phyloP scores from a whole-genome alignment of 2,797 vertebrate species.

The Okamejei kenojei region DNA sequence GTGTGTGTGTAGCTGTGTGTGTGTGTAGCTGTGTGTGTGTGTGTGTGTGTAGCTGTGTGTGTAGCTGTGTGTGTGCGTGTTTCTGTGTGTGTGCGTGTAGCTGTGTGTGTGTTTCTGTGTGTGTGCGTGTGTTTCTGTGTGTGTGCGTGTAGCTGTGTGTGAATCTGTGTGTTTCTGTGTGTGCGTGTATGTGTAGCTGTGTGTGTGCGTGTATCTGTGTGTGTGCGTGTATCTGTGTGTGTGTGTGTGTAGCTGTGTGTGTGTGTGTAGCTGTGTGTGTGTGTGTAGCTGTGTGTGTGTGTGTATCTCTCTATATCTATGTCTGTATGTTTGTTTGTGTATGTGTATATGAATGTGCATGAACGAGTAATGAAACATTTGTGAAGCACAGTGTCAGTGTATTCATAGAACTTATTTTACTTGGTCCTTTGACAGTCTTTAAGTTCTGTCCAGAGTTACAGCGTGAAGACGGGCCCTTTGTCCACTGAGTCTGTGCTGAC shows the following conservation, averaged over 20 bases:
- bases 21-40: not conserved
- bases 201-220: not conserved
- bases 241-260: not conserved
- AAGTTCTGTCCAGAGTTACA: not conserved
- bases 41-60: not conserved
- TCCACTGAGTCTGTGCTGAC: no score
- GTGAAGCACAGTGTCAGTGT: not conserved
- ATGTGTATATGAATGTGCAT: not conserved
- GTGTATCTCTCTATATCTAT: not conserved
- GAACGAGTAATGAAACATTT: no score
- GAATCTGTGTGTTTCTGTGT: not conserved
- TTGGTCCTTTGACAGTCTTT: not conserved
- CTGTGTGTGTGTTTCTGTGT: not conserved
- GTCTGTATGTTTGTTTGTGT: not conserved
- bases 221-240: not conserved
- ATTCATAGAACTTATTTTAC: not conserved
- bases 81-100: not conserved
- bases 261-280: not conserved
- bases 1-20: not conserved
- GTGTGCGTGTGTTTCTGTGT: no score
- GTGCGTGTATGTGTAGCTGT: not conserved
- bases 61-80: not conserved
- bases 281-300: not conserved
- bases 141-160: not conserved
- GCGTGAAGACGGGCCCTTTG: no score